Evolutionary conservation across 2,888 invertebrate genomes (phyloP).

Genomic region (Nemotelus nigrinus): DNA sequence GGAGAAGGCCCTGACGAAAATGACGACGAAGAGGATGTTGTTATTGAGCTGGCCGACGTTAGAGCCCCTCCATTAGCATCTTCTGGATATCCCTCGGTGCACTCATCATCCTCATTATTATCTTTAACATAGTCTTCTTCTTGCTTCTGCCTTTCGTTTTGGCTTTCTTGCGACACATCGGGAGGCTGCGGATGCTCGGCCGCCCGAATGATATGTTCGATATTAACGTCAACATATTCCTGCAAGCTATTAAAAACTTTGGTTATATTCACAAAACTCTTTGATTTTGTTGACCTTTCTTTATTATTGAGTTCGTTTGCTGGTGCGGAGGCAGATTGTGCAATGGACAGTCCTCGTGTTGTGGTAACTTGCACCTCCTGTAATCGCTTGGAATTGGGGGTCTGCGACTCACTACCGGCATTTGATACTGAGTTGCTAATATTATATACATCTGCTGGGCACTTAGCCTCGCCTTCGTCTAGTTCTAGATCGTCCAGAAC

Average conservation of each 20-base stretch:
- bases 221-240: slow-evolving; percentile 69
- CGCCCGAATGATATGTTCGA: slow-evolving; percentile 50
- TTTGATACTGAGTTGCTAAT: background rate
- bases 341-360: background rate
- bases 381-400: too few species aligned
- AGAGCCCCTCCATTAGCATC: slow-evolving; percentile 44
- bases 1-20: slow-evolving; percentile 64
- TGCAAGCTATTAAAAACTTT: slow-evolving; percentile 72
- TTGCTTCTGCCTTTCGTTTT: too few species aligned
- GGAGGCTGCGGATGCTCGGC: background rate
- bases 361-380: too few species aligned
- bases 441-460: background rate
- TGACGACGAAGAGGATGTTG: slow-evolving; percentile 64
- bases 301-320: slow-evolving; percentile 24
- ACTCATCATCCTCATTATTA: slow-evolving; percentile 47
- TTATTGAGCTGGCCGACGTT: slow-evolving; percentile 60
- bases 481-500: slow-evolving; percentile 86
- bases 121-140: background rate
- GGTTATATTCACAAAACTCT: slow-evolving; percentile 41
- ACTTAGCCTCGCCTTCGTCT: slow-evolving; percentile 67
- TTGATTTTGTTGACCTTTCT: background rate
- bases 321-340: background rate
- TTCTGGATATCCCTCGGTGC: slow-evolving; percentile 51
- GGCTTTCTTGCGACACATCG: background rate
- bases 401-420: background rate